Evolutionary conservation across 2,888 invertebrate genomes (phyloP).

Genomic region (Nasonia oneida): DNA sequence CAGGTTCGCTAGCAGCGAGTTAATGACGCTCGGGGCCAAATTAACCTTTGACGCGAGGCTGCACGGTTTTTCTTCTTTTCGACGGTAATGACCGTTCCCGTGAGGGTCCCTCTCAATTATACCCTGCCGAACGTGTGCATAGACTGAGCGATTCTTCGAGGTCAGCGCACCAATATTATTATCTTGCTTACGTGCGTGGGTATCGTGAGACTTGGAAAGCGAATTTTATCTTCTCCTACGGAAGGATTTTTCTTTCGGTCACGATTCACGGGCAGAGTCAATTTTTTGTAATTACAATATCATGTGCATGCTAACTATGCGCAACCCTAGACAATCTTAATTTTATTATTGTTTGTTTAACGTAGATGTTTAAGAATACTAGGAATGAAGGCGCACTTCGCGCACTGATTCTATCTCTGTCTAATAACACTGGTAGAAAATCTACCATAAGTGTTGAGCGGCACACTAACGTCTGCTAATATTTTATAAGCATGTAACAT

Average conservation of each 20-base stretch:
- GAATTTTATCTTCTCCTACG: not conserved
- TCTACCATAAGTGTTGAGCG: too few relatives aligned
- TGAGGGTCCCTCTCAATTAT: not conserved
- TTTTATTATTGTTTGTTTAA: too few relatives aligned
- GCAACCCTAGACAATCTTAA: too few relatives aligned
- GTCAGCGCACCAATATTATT: not conserved
- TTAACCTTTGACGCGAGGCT: conserved; percentile 6
- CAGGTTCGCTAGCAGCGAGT: not conserved
- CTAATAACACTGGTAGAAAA: too few relatives aligned
- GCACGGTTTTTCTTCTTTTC: not conserved
- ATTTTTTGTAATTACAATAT: not conserved
- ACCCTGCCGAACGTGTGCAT: not conserved
- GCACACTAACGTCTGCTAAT: too few relatives aligned
- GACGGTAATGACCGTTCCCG: conserved; percentile 11
- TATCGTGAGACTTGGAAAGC: not conserved
- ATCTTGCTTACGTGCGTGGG: not conserved
- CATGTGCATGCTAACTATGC: too few relatives aligned
- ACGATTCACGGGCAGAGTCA: not conserved
- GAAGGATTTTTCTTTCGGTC: not conserved
- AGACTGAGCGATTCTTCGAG: not conserved
- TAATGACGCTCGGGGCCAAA: not conserved
- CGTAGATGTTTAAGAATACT: too few relatives aligned
- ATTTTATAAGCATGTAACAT: too few relatives aligned
- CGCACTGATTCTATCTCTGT: too few relatives aligned
- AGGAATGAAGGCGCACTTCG: too few relatives aligned